A percentile compares a stretch with the other conserved stretches of the same genome.
These are phyloP conservation scores for Pardosa pseudoannulata DNA, from an alignment of 2,888 invertebrate genomes.

Conservation along the genomic window DNA sequence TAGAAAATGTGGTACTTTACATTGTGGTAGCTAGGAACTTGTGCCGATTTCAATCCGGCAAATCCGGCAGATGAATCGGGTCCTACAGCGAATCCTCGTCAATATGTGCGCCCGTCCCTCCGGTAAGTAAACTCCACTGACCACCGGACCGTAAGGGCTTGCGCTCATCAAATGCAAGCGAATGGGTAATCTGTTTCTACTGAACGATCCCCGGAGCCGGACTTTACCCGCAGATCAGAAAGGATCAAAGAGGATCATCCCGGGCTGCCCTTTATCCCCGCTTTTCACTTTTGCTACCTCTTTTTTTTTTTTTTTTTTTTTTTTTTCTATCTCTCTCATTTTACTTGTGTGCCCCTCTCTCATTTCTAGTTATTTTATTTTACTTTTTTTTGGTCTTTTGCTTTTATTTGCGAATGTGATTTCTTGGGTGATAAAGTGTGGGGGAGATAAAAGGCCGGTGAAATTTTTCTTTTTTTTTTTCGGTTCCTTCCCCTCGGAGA, in stretches of 20 bases:
- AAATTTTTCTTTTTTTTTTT: too few species aligned
- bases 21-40: too few species aligned
- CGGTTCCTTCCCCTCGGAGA: too few species aligned
- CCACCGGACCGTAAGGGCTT: conserved; percentile 36
- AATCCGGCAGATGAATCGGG: too few species aligned
- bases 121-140: conserved; percentile 36
- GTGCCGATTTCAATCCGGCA: too few species aligned
- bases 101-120: not conserved
- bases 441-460: not conserved
- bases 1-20: too few species aligned
- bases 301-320: not conserved
- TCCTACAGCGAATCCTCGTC: too few species aligned
- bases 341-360: not conserved
- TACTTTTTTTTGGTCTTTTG: too few species aligned
- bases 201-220: conserved; percentile 24
- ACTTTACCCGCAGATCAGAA: conserved; percentile 48
- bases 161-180: conserved; percentile 58
- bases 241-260: conserved; percentile 31
- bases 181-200: conserved; percentile 69
- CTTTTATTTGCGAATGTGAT: not conserved
- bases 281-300: not conserved
- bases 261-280: conserved; percentile 2
- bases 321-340: not conserved
- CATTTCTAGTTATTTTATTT: not conserved
- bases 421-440: conserved; percentile 11